phyloP scores from a whole-genome alignment of 2,888 invertebrate genomes.

The Drosophila multiciliata region DNA sequence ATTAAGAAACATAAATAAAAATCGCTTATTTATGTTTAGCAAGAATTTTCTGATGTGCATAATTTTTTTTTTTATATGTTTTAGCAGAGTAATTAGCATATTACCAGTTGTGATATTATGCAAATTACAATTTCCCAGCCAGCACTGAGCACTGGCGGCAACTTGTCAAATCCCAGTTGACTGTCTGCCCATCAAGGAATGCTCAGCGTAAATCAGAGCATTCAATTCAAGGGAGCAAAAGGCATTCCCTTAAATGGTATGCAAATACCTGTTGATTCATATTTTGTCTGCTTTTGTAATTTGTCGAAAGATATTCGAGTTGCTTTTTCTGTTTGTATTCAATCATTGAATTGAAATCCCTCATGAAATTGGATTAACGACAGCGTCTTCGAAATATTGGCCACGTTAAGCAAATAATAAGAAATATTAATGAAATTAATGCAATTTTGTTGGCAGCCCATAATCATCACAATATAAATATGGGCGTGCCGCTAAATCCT shows the following conservation, averaged over 20 bases:
- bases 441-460: slow-evolving; percentile 31
- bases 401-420: slow-evolving; percentile 33
- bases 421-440: slow-evolving; percentile 37
- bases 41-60: neutral
- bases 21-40: neutral
- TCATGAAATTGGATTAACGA: slow-evolving; percentile 1
- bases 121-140: neutral
- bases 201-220: neutral
- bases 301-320: slow-evolving; percentile 15
- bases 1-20: neutral
- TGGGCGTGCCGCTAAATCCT: slow-evolving; percentile 44
- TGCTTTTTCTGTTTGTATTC: slow-evolving; percentile 55
- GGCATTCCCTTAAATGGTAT: slow-evolving; percentile 5
- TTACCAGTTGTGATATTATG: neutral
- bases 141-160: slow-evolving; percentile 3
- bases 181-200: slow-evolving; percentile 4
- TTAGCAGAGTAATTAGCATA: neutral
- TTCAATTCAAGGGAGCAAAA: neutral
- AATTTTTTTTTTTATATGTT: neutral
- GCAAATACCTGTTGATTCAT: slow-evolving; percentile 21
- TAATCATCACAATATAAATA: slow-evolving; percentile 27
- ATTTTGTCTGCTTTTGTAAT: slow-evolving; percentile 13
- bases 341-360: slow-evolving; percentile 39
- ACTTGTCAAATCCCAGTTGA: slow-evolving; percentile 21
- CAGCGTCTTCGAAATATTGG: slow-evolving; percentile 9